Percentiles rank a stretch among this genome's conserved stretches.
phyloP scores from a whole-genome alignment of 2,797 vertebrate genomes.

The Pelodytes ibericus region DNA sequence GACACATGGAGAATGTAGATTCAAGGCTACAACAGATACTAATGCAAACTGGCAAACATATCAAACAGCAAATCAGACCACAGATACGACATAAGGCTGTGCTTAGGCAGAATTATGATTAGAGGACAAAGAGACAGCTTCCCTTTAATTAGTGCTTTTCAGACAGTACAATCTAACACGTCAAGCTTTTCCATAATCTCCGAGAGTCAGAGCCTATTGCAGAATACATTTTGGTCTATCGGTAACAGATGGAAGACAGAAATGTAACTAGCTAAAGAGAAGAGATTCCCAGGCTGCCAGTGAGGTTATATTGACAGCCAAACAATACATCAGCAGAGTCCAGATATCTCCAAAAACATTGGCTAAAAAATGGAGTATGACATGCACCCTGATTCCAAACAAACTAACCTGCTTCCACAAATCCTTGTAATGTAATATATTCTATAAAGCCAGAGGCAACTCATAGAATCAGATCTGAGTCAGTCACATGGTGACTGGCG shows the following conservation, averaged over 20 bases:
- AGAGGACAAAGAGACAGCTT: not conserved
- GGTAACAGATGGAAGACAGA: not conserved
- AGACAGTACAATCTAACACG: not conserved
- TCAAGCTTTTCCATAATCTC: not conserved
- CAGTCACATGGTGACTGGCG: no score
- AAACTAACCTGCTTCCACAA: no score
- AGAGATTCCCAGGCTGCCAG: not conserved
- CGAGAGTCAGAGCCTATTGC: not conserved
- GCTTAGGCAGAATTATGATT: no score
- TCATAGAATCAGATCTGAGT: no score
- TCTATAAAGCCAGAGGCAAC: not conserved
- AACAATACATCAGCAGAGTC: not conserved
- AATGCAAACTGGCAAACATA: no score
- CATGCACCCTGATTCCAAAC: not conserved
- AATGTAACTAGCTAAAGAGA: not conserved
- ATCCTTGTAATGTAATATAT: not conserved
- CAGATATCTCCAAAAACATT: no score
- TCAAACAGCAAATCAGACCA: no score
- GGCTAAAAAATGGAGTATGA: not conserved
- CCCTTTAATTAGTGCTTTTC: not conserved
- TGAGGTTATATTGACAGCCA: not conserved
- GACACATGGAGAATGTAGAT: no score
- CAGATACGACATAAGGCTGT: no score
- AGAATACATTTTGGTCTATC: not conserved
- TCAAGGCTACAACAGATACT: no score